A percentile compares a stretch with the other conserved stretches of the same genome.
These are phyloP conservation scores for Cantharis flavilabris DNA, from an alignment of 2,888 invertebrate genomes.

Conservation along the genomic window DNA sequence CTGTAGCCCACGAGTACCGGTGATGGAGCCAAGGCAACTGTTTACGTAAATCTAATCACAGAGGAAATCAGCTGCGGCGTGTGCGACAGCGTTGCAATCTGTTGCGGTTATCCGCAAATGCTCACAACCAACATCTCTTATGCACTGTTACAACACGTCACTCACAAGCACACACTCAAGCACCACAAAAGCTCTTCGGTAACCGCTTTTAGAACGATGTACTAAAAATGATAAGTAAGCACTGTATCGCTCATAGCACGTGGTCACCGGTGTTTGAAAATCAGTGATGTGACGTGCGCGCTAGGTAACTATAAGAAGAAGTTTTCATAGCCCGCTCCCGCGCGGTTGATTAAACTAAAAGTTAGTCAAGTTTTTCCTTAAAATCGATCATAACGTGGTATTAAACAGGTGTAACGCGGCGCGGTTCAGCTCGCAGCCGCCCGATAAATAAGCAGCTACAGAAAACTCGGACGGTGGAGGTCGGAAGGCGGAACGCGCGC, in stretches of 20 bases:
- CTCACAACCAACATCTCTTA: slow-evolving; percentile 31
- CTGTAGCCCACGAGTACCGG: slow-evolving; percentile 59
- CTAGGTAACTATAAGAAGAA: slow-evolving; percentile 17
- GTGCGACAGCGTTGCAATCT: slow-evolving; percentile 25
- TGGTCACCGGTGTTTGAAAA: slow-evolving; percentile 44
- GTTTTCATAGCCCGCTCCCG: slow-evolving; percentile 10
- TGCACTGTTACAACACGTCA: slow-evolving; percentile 35
- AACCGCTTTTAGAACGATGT: slow-evolving; percentile 22
- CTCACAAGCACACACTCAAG: slow-evolving; percentile 29
- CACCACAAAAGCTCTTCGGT: slow-evolving; percentile 27
- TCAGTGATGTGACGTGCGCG: slow-evolving; percentile 30
- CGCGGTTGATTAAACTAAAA: slow-evolving; percentile 11
- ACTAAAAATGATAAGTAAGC: slow-evolving; percentile 42
- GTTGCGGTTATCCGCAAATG: slow-evolving; percentile 17
- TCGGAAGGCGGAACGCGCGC: slow-evolving; percentile 55
- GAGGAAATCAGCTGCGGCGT: slow-evolving; percentile 37
- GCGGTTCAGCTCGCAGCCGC: slow-evolving; percentile 54
- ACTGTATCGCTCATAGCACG: slow-evolving; percentile 54
- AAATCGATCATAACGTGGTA: slow-evolving; percentile 36
- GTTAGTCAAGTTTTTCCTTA: slow-evolving; percentile 4
- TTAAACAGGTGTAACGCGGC: slow-evolving; percentile 44
- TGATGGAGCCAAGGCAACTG: slow-evolving; percentile 56
- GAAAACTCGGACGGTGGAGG: slow-evolving; percentile 52
- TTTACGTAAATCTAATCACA: slow-evolving; percentile 38
- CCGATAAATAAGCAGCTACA: slow-evolving; percentile 57